A percentile compares a stretch with the other conserved stretches of the same genome.
These are phyloP conservation scores for Lycodopsis pacificus DNA, from an alignment of 2,797 vertebrate species.

Conservation along the genomic window DNA sequence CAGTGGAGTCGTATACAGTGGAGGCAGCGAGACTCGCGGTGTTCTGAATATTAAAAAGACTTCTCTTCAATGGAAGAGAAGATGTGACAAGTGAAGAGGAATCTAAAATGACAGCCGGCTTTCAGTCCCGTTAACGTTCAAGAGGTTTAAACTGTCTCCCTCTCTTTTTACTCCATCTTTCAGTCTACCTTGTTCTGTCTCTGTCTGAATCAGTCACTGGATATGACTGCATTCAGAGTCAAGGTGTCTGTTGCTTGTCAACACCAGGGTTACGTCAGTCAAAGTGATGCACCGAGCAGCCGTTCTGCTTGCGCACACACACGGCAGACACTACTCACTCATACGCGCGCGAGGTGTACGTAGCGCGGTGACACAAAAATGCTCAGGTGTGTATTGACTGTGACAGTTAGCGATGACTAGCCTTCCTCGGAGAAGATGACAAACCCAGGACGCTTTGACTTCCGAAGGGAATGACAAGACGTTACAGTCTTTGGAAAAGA, in stretches of 20 bases:
- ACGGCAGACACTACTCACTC: conserved; percentile 75
- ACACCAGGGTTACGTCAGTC: conserved; percentile 84
- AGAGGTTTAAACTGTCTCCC: conserved; percentile 80
- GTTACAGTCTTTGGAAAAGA: conserved; percentile 74
- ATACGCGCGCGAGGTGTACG: conserved; percentile 62
- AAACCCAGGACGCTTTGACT: conserved; percentile 78
- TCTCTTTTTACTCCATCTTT: conserved; percentile 77
- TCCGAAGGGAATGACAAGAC: conserved; percentile 75
- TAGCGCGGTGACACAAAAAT: conserved; percentile 75
- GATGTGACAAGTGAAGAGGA: conserved; percentile 82
- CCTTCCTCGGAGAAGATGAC: conserved; percentile 79
- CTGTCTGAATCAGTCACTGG: conserved; percentile 84
- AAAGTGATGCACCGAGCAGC: conserved; percentile 78
- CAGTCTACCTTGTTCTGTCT: conserved; percentile 74
- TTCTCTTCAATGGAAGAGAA: conserved; percentile 78
- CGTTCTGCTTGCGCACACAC: conserved; percentile 91
- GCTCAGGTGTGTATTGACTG: conserved; percentile 82
- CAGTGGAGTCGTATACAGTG: conserved; percentile 55
- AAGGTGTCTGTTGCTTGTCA: conserved; percentile 86
- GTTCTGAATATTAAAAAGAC: conserved; percentile 80
- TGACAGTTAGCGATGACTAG: conserved; percentile 83
- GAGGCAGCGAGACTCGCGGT: conserved; percentile 58
- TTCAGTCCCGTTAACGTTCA: conserved; percentile 82
- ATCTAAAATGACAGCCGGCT: conserved; percentile 82
- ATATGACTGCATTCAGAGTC: conserved; percentile 82